Evolutionary conservation across 1,140 invertebrate genomes (phyloP), one percentile per base, ranked within the genome.

Genomic region (Drosophila subpulchrella): DNA sequence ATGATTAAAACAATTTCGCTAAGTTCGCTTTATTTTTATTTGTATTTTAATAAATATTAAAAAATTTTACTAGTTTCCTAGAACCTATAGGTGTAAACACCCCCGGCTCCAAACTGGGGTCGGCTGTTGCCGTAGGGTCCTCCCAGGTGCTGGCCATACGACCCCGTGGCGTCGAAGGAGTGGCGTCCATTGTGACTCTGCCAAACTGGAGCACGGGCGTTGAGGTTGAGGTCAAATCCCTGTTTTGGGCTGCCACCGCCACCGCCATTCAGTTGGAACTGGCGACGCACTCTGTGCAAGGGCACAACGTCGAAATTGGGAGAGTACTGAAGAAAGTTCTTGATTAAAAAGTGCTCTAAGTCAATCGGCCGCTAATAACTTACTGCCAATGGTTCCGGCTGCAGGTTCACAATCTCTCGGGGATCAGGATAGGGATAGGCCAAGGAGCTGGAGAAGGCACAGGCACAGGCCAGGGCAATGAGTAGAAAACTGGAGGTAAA

Each of bases 101-200:
- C 84, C 0, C 91, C 91, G n/a, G 54, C 86, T 11, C 88, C 75
- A 24, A 34, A 90, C 44, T 91, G 75, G 5, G 91, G 84, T 8
- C 63, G 74, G 39, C 90, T 90, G 44, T 84, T 92, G 46, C 91
- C 91, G 60, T 88, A 92, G 15, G 78, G 91, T 46, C 91, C 91
- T 12, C 90, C 88, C 24, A 92, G 47, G 51, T 92, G 90, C 56
- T 92, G 91, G 6, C 60, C 71, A 46, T 91, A 92, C 24, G 72
- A 68, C 6, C 76, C 91, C 4, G 77, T 86, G 7, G 63, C 90
- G 53, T 91, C 85, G 1, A 92, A 15, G 6, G 74, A 78, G 44
- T 91, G 88, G 20, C 90, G 67, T 20, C 88, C 91, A 60, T 92
- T 92, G 6, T 44, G n/a, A 39, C 91, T 92, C 38, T 79, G 70